Conservation (phyloP, 2,113 vertebrate genomes). For the Perccottus glenii region DNA sequence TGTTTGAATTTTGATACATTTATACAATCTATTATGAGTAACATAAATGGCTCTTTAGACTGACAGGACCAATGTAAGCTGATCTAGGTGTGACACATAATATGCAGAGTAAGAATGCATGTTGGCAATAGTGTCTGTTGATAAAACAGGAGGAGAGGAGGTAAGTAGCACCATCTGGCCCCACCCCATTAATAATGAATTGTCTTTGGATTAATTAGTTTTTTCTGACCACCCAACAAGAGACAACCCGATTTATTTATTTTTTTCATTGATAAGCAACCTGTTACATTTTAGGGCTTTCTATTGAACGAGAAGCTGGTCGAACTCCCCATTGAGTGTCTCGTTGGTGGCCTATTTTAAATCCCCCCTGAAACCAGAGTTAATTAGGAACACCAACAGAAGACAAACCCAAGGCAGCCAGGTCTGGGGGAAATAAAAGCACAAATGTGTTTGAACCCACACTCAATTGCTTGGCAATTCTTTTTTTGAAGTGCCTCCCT, state of each 20-base stretch:
- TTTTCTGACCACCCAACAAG: conserved; percentile 1
- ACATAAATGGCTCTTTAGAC: too few relatives aligned
- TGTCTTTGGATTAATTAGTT: conserved; percentile 55
- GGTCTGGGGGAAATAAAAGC: conserved; percentile 57
- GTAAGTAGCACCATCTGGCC: conserved; percentile 18
- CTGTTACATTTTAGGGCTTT: conserved; percentile 68
- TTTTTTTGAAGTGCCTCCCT: conserved; percentile 39
- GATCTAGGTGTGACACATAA: neutral
- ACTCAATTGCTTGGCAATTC: conserved; percentile 49
- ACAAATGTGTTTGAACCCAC: conserved; percentile 41
- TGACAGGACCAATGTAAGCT: too few relatives aligned
- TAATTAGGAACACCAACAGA: conserved; percentile 66
- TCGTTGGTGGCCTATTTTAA: conserved; percentile 66
- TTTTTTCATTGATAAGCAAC: conserved; percentile 42
- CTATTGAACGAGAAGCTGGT: conserved; percentile 65
- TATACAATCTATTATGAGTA: too few relatives aligned
- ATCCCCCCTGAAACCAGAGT: conserved; percentile 66
- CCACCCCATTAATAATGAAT: conserved; percentile 52
- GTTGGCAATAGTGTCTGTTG: conserved; percentile 26
- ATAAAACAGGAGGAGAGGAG: conserved; percentile 32
- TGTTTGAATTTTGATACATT: too few relatives aligned
- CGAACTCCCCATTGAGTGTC: conserved; percentile 54
- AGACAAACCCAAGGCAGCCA: conserved; percentile 49
- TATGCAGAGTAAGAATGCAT: conserved; percentile 5
- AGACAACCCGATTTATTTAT: too few relatives aligned